Percentiles rank a stretch among this genome's conserved stretches.
phyloP scores from a whole-genome alignment of 2,797 vertebrate species.

The Loriculus beryllinus region DNA sequence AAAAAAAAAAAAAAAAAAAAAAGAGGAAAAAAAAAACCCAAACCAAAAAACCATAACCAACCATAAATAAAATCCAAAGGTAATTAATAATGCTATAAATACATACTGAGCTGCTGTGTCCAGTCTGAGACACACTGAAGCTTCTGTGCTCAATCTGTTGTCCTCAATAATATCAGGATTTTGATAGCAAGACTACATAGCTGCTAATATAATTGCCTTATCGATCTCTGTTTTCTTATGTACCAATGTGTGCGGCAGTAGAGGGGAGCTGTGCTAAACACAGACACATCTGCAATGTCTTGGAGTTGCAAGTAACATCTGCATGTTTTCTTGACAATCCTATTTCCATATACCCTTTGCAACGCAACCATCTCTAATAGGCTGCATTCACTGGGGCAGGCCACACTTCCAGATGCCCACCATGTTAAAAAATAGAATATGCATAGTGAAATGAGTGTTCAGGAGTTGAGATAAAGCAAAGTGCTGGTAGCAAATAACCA shows the following conservation, averaged over 20 bases:
- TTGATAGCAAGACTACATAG: background rate
- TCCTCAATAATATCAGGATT: background rate
- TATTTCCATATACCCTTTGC: background rate
- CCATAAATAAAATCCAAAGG: background rate
- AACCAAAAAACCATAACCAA: too few relatives aligned
- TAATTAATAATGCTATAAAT: background rate
- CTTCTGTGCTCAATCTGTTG: background rate
- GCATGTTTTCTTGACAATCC: background rate
- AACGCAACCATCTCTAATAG: background rate
- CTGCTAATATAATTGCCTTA: background rate
- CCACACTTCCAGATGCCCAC: background rate
- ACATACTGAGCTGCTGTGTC: background rate
- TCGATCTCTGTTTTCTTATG: background rate
- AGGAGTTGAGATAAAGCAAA: background rate
- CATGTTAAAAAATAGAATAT: background rate
- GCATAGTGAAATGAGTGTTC: background rate
- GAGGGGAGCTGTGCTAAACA: background rate
- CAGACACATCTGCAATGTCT: background rate
- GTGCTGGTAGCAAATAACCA: background rate
- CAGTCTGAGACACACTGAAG: background rate
- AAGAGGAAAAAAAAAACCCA: fast-evolving
- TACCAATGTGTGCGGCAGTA: background rate
- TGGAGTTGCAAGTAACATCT: background rate
- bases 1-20: too few relatives aligned
- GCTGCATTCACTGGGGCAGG: background rate